These are phyloP conservation scores for Cephus nigrinus DNA, from an alignment of 2,888 invertebrate species.

Conservation along the genomic window DNA sequence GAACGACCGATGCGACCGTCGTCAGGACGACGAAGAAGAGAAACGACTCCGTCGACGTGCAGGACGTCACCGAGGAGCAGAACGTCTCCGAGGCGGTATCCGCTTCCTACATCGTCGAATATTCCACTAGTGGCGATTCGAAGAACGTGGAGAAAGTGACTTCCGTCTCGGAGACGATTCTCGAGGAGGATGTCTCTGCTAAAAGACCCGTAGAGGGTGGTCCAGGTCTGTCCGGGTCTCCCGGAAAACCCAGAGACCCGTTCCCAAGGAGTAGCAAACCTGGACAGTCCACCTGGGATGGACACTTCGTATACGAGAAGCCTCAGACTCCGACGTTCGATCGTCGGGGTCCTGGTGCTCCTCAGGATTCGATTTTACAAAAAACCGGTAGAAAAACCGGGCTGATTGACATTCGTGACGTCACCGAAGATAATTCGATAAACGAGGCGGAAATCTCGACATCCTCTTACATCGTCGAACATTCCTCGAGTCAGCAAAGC, in stretches of 20 bases:
- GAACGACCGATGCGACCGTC: conserved; percentile 38
- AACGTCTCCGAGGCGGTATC: conserved; percentile 73
- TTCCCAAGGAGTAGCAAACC: conserved; percentile 1
- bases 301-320: conserved; percentile 68
- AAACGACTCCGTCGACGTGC: conserved; percentile 52
- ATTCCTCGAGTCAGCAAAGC: conserved; percentile 53
- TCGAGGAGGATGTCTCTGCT: conserved; percentile 44
- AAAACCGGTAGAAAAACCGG: conserved; percentile 23
- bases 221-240: conserved; percentile 27
- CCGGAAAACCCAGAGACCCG: conserved; percentile 20
- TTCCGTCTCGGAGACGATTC: conserved; percentile 50
- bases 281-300: conserved; percentile 62
- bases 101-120: conserved; percentile 74
- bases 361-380: conserved; percentile 11
- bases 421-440: conserved; percentile 54
- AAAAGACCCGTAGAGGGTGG: background rate
- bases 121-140: conserved; percentile 17
- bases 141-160: conserved; percentile 47
- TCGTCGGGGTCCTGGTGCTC: conserved; percentile 14
- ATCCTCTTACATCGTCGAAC: conserved; percentile 55
- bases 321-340: conserved; percentile 41
- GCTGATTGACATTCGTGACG: conserved; percentile 49
- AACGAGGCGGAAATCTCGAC: conserved; percentile 54
- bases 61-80: conserved; percentile 66
- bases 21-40: conserved; percentile 40